Base-by-base conservation (phyloP, 2,888 invertebrate species). In the Tetrapedia diversipes region DNA sequence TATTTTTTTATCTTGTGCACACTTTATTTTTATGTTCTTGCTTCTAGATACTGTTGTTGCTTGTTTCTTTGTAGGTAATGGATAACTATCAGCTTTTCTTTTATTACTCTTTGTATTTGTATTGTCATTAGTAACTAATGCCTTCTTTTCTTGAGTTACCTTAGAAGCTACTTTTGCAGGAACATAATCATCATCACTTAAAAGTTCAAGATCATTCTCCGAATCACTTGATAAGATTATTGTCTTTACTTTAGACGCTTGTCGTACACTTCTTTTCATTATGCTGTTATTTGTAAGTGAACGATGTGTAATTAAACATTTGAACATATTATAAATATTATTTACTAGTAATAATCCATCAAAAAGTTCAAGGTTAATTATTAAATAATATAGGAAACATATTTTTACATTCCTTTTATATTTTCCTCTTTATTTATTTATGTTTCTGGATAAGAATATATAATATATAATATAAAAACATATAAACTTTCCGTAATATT, bases 211-310 rank as follows among this genome's bases (percentile, higher is more conserved):
- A 19, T 47, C 41, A 19, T 41, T 53, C 10, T 83, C 86, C 0
- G 81, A 78, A 37, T 86, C 86, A 19, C 82, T 80, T 14, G 72
- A 24, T 6, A 70, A 77, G 60, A 85, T 64, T 16, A 69, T 77
- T 3, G 37, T 37, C 1, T 67, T 27, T 39, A 8, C 2, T 16
- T 51, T n/a, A 16, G 4, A 0, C 1, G 41, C 32, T 41, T 16
- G 51, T 32, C 79, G 49, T 22, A 57, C 34, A 19, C 4, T 63
- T 41, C 79, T 76, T 32, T 71, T 53, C 83, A 83, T 83, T 19
- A 4, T 79, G 7, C 0, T 19, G 14, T 14, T n/a, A 27, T 53
- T 3, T 63, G 8, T 16, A 53, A 19, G 1, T n/a, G 1, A 41
- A 45, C 2, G 2, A 29, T 14, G 19, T 41, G 10, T 32, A 37